Evolutionary conservation across 2,888 invertebrate species (phyloP), one percentile per base, ranked within the genome.

Genomic region (Nymphalis c-album): DNA sequence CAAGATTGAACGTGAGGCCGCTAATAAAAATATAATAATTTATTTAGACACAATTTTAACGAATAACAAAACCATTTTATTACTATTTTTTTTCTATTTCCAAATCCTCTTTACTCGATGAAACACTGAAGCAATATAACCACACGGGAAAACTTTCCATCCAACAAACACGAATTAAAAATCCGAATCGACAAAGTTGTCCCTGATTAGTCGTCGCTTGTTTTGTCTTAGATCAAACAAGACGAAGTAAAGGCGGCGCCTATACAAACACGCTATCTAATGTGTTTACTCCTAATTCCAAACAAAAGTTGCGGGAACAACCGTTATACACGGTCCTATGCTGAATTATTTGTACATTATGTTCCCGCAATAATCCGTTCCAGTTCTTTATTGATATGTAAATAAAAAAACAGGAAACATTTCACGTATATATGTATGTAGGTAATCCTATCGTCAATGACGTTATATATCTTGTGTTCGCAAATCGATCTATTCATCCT

Each of bases 281-380:
- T 91, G 91, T 90, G 90, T 90, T 91, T 91, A 86, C 88, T 82
- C 84, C 80, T 84, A 85, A 87, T 84, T 85, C 84, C 86, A 87
- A 90, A 90, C 90, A 89, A 86, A 86, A 88, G 85, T 86, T 86
- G 81, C 79, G 78, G 80, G 80, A 82, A 79, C 77, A 81, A 76
- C 76, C 78, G 73, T 69, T 73, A 72, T 72, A 64, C 67, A 53
- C 67, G 67, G 62, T 45, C 45, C 60, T 62, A 67, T 59, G 63
- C 50, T 50, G 59, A 62, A 68, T 67, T 60, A 53, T 67, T 66
- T 61, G 60, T 66, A 66, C 55, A 66, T 60, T 66, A 60, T 60
- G 26, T 55, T 55, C 53, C 31, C 53, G 53, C 53, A 55, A 55
- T 55, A 55, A 55, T 55, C 31, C 53, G 31, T 55, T n/a, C 31